Conservation (phyloP, 2,888 invertebrate species). For the Lepidocyrtoides sp. region DNA sequence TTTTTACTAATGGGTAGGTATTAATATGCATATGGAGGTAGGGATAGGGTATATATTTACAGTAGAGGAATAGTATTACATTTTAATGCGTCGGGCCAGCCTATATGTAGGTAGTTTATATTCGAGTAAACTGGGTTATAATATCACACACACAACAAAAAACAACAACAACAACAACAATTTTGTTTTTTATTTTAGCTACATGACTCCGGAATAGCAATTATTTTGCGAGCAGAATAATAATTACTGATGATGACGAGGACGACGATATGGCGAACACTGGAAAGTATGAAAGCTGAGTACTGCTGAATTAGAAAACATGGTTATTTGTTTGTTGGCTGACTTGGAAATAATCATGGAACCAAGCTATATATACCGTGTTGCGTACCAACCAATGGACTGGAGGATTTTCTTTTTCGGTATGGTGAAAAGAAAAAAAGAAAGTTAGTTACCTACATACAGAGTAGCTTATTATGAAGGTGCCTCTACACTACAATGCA, state of each 20-base stretch:
- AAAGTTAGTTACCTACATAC: no score
- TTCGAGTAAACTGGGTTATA: constrained; percentile 1
- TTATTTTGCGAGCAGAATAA: constrained; percentile 50
- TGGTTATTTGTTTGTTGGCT: neutral
- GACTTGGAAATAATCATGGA: neutral
- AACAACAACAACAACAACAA: constrained; percentile 40
- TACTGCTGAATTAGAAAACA: neutral
- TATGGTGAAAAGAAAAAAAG: neutral
- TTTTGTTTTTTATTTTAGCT: constrained; percentile 9
- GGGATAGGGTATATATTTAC: no score
- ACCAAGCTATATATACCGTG: no score
- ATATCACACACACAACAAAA: neutral
- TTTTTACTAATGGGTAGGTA: no score
- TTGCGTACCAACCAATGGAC: no score
- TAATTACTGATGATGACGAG: constrained; percentile 34
- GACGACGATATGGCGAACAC: constrained; percentile 3
- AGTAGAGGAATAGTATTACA: neutral
- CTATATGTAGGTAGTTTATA: neutral
- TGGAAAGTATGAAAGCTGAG: no score
- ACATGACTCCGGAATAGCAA: constrained; percentile 43
- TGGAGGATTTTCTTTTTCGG: neutral
- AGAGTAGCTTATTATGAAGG: no score
- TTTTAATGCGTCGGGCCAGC: neutral
- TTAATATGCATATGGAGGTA: no score
- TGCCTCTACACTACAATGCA: no score